Percentiles rank a stretch among this genome's conserved stretches.
Conservation (phyloP, 2,113 vertebrate species). For the Catagonus wagneri region DNA sequence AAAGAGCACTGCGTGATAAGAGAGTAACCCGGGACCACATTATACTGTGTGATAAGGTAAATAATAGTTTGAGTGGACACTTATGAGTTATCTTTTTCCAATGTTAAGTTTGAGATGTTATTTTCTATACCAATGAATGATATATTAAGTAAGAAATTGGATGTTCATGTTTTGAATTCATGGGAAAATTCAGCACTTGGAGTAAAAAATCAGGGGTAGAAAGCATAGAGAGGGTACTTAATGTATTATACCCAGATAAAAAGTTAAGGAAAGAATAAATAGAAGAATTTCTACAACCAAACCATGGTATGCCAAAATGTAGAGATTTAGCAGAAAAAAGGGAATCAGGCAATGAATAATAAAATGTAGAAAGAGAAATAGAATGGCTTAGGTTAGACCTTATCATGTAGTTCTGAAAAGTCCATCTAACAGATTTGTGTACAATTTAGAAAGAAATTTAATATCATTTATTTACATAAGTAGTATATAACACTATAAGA, state of each 20-base stretch:
- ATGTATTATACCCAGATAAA: background rate
- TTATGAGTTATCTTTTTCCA: background rate
- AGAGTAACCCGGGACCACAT: background rate
- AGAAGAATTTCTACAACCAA: background rate
- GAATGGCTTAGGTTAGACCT: background rate
- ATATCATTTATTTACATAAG: background rate
- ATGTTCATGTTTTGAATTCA: background rate
- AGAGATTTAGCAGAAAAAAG: background rate
- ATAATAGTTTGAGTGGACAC: background rate
- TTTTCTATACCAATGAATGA: background rate
- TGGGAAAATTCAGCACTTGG: background rate
- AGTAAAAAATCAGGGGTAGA: background rate
- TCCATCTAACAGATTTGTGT: background rate
- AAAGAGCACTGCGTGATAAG: background rate
- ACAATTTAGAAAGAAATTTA: background rate
- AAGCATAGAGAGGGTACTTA: background rate
- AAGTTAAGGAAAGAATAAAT: background rate
- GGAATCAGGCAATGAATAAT: background rate
- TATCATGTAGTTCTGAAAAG: slow-evolving; percentile 47
- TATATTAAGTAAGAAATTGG: background rate
- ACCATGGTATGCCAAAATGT: background rate
- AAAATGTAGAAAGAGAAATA: background rate
- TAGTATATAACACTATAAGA: background rate
- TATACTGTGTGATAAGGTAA: background rate
- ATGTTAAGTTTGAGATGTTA: slow-evolving; percentile 3